Evolutionary conservation across 2,888 invertebrate species (phyloP).

Genomic region (Branchinecta sandiegonensis): DNA sequence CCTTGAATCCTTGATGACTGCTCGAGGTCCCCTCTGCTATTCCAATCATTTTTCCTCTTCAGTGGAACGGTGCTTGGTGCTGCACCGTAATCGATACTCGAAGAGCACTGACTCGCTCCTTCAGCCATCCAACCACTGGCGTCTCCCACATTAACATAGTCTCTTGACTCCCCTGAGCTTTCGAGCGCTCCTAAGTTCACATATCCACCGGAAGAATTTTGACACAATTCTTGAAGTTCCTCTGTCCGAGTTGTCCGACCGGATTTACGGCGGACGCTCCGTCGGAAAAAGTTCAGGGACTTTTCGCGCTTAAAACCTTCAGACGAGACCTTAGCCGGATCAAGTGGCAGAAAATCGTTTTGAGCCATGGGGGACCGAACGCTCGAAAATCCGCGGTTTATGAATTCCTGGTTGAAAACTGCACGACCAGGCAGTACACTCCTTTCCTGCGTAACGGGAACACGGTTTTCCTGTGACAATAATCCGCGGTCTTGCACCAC

Average conservation of each 20-base stretch:
- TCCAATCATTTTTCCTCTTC: too few species aligned
- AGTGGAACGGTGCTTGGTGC: too few species aligned
- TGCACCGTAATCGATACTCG: too few species aligned
- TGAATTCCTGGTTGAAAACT: neutral
- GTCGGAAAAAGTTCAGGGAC: neutral
- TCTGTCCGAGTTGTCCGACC: neutral
- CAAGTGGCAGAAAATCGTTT: neutral
- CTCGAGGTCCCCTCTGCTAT: too few species aligned
- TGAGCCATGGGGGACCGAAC: conserved; percentile 1
- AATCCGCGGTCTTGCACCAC: too few species aligned
- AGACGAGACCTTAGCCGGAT: conserved; percentile 3
- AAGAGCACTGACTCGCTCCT: neutral
- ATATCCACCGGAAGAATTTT: conserved; percentile 14
- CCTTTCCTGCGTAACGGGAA: too few species aligned
- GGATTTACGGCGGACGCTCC: conserved; percentile 1
- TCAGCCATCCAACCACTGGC: neutral
- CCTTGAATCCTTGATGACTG: too few species aligned
- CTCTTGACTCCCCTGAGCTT: neutral
- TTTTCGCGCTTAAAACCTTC: conserved; percentile 14
- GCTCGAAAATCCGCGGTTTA: conserved; percentile 1
- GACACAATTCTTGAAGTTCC: neutral
- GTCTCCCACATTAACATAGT: neutral
- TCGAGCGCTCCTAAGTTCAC: neutral
- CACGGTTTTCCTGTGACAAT: neutral
- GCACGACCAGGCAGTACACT: too few species aligned